phyloP scores from a whole-genome alignment of 2,888 invertebrate genomes.

The Tipula confusa region DNA sequence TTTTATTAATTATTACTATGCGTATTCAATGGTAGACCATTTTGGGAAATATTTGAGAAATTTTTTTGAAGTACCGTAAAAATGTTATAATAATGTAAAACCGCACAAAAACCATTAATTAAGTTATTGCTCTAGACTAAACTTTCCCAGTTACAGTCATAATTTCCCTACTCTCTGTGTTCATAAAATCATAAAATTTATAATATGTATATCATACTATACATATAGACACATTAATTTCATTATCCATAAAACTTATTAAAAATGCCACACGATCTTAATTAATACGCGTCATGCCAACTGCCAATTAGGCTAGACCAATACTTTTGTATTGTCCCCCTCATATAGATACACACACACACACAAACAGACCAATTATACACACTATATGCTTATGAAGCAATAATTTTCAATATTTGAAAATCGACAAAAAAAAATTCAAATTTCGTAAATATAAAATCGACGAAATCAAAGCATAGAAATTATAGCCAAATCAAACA shows the following conservation, averaged over 20 bases:
- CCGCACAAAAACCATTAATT: too few species aligned
- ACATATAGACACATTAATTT: background rate
- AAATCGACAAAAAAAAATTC: background rate
- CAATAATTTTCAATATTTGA: background rate
- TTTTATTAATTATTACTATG: too few species aligned
- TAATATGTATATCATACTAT: too few species aligned
- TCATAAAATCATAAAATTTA: background rate
- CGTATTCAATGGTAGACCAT: too few species aligned
- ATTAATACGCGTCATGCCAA: background rate
- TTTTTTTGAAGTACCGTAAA: too few species aligned
- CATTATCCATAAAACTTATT: background rate
- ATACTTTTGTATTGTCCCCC: background rate
- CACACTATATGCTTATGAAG: background rate
- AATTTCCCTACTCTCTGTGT: background rate
- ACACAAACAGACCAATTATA: too few species aligned
- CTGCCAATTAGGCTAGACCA: background rate
- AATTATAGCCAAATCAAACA: background rate
- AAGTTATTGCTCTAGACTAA: too few species aligned
- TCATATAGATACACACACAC: too few species aligned
- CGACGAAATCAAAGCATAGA: background rate
- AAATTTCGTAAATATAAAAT: background rate
- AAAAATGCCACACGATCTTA: conserved; percentile 8
- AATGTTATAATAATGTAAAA: too few species aligned
- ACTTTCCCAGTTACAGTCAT: background rate
- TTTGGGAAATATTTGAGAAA: too few species aligned